Percentiles rank a stretch among this genome's conserved stretches.
These are phyloP conservation scores for Micromussa lordhowensis DNA, from an alignment of 92 coral and sea anemone species.

Conservation along the genomic window DNA sequence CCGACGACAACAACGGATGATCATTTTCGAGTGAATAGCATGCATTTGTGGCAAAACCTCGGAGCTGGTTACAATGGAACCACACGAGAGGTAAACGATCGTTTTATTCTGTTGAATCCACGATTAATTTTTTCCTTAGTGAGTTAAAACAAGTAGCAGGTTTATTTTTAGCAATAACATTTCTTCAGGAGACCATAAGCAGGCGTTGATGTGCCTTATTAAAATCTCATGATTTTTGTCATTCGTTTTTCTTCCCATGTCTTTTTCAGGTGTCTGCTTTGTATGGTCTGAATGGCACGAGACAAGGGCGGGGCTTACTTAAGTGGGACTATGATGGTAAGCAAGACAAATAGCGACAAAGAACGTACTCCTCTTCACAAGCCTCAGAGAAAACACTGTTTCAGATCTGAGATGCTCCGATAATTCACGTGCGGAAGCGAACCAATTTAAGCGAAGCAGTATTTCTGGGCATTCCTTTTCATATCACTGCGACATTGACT, in stretches of 20 bases:
- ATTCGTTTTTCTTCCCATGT: background rate
- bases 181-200: too few relatives aligned
- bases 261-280: constrained; percentile 70
- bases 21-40: constrained; percentile 72
- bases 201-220: too few relatives aligned
- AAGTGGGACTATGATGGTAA: constrained; percentile 92
- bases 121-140: too few relatives aligned
- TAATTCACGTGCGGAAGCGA: too few relatives aligned
- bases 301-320: constrained; percentile 87
- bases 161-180: too few relatives aligned
- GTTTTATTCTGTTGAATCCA: background rate
- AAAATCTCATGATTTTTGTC: background rate
- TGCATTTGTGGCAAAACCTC: constrained; percentile 89
- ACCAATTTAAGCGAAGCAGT: too few relatives aligned
- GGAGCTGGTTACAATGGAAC: constrained; percentile 82
- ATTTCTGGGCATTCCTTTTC: too few relatives aligned
- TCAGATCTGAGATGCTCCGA: too few relatives aligned
- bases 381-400: background rate
- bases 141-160: too few relatives aligned
- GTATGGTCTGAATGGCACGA: constrained; percentile 81
- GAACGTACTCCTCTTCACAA: background rate
- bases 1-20: constrained; percentile 90
- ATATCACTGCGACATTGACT: too few relatives aligned
- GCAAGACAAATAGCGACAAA: background rate
- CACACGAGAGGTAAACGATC: constrained; percentile 72